phyloP scores from a whole-genome alignment of 2,888 invertebrate genomes.

The Drosophila koepferae region DNA sequence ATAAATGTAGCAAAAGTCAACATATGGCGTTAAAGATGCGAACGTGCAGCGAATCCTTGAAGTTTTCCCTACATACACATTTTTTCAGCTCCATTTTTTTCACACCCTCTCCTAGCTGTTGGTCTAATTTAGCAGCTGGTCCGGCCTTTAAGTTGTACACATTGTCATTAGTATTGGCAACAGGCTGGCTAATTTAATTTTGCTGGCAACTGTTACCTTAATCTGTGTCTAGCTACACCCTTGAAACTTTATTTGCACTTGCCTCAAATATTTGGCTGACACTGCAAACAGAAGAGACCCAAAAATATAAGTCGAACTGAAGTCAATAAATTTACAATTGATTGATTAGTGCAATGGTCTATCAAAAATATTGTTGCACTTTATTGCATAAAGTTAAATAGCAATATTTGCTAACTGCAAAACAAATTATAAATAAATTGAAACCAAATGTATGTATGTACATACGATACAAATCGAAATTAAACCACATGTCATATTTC shows the following conservation, averaged over 20 bases:
- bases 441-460: slow-evolving; percentile 5
- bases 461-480: slow-evolving; percentile 9
- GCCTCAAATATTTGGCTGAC: slow-evolving; percentile 44
- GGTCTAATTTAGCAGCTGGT: slow-evolving; percentile 51
- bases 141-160: slow-evolving; percentile 37
- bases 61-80: slow-evolving; percentile 39
- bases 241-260: slow-evolving; percentile 25
- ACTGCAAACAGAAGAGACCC: slow-evolving; percentile 17
- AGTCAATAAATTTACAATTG: slow-evolving; percentile 43
- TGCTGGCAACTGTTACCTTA: slow-evolving; percentile 41
- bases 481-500: slow-evolving; percentile 18
- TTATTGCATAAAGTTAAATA: slow-evolving; percentile 41
- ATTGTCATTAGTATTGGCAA: slow-evolving; percentile 54
- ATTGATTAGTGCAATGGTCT: slow-evolving; percentile 53
- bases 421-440: slow-evolving; percentile 21
- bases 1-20: slow-evolving; percentile 83
- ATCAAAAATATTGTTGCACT: slow-evolving; percentile 33
- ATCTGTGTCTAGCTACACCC: not conserved
- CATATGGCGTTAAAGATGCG: slow-evolving; percentile 85
- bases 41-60: slow-evolving; percentile 83
- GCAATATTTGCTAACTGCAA: slow-evolving; percentile 25
- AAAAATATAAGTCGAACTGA: slow-evolving; percentile 16
- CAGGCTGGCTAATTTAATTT: slow-evolving; percentile 40
- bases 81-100: slow-evolving; percentile 26
- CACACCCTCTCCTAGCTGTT: slow-evolving; percentile 33